Evolutionary conservation across 1,140 invertebrate species (phyloP), one percentile per base, ranked within the genome.

Genomic region (Apis florea): DNA sequence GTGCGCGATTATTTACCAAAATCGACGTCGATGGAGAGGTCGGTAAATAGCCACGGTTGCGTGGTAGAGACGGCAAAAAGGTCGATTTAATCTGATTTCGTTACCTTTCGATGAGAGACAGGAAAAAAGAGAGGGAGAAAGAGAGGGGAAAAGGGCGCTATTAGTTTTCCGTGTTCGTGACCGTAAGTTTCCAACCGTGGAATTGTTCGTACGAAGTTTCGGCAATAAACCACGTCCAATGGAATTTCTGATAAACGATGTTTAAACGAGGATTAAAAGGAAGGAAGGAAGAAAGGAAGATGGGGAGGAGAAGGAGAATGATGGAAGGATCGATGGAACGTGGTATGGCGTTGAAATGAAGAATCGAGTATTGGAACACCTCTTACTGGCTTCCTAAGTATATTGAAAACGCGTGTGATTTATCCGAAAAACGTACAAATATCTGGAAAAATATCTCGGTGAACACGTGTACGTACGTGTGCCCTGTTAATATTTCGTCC

Each of bases 21-120:
- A 80, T 74, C 70, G 53, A 74, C 61, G 70, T 74, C 64, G 79
- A 74, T 80, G 61, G 71, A 80, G 79, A 74, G 79, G 59, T 80
- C 71, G 79, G 79, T 80, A 80, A 80, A 80, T 80, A 80, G 71
- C 79, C 70, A 73, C 19, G 12, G 21, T 40, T 4, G 53, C 40
- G 63, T 47, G 53, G 61, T 4, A 80, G 56, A 71, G 56, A 80
- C 78, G 79, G 61, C 19, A 72, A 63, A 80, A 80, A 63, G 69
- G 70, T 80, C 70, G 79, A 80, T 80, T 80, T 74, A 80, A 80
- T 74, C 79, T 80, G 79, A 80, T 80, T 67, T 56, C 53, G 70
- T 80, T 80, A 53, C 59, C 53, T 80, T 80, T 58, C 78, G 61
- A 80, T 80, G 70, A 68, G 21, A 40, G 31, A 40, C 31, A 40